Percentiles rank a stretch among this genome's conserved stretches.
Evolutionary conservation across 2,797 vertebrate genomes (phyloP).

Genomic region (Phyllotis vaccarum): DNA sequence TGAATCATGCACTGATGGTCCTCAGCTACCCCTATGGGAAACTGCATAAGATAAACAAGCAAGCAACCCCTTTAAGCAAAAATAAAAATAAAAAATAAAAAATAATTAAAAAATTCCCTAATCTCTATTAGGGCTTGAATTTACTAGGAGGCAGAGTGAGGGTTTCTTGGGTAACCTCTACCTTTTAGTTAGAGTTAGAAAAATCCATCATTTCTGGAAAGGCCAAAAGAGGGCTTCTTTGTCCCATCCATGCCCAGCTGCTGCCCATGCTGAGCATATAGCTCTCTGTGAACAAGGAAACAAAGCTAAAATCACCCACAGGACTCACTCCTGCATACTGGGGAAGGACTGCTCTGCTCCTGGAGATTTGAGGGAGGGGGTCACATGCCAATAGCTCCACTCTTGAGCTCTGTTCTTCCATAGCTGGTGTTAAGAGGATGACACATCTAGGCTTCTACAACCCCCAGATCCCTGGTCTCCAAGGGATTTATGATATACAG

Average conservation of each 20-base stretch:
- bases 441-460: not conserved
- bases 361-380: not conserved
- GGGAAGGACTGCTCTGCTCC: not conserved
- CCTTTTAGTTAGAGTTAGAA: conserved; percentile 24
- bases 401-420: not conserved
- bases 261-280: not conserved
- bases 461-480: not conserved
- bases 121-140: not conserved
- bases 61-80: not conserved
- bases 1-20: too few species aligned
- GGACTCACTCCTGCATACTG: not conserved
- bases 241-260: not conserved
- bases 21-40: not conserved
- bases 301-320: not conserved
- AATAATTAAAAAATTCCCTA: not conserved
- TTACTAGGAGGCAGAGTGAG: not conserved
- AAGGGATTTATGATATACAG: not conserved
- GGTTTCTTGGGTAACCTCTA: not conserved
- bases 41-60: not conserved
- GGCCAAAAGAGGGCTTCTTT: not conserved
- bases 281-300: not conserved
- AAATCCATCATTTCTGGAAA: not conserved
- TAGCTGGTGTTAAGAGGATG: not conserved
- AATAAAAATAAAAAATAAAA: too few species aligned
- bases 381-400: not conserved